Evolutionary conservation across 2,888 invertebrate genomes (phyloP).

Genomic region (Holacanthella duospinosa): DNA sequence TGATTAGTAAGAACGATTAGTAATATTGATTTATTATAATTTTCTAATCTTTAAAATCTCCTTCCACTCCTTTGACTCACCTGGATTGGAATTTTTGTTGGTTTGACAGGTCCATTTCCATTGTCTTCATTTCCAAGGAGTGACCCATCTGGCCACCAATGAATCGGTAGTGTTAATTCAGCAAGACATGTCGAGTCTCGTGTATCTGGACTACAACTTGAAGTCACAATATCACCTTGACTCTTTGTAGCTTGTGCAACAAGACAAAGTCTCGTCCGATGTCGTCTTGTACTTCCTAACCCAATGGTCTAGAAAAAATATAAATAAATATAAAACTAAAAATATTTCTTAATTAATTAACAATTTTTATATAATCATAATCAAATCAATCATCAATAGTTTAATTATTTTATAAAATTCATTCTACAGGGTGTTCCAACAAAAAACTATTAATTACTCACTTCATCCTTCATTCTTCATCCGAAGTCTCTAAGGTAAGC

Average conservation of each 20-base stretch:
- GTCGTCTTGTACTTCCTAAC: conserved; percentile 22
- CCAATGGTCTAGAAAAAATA: conserved; percentile 3
- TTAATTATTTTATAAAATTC: neutral
- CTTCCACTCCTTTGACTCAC: no score
- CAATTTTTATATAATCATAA: neutral
- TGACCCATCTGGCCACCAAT: conserved; percentile 77
- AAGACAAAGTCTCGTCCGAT: conserved; percentile 35
- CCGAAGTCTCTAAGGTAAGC: no score
- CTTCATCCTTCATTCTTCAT: no score
- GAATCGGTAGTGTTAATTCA: conserved; percentile 72
- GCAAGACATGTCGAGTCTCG: conserved; percentile 88
- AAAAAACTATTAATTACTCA: neutral
- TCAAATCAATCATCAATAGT: neutral
- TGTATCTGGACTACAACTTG: conserved; percentile 86
- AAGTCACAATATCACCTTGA: conserved; percentile 49
- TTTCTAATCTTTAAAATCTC: no score
- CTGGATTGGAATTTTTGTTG: conserved; percentile 37
- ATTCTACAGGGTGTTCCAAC: neutral
- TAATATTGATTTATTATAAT: no score
- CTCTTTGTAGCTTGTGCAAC: conserved; percentile 40
- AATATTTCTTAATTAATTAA: neutral
- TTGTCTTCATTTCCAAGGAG: conserved; percentile 45
- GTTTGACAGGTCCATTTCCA: conserved; percentile 41
- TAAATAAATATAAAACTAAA: conserved; percentile 3
- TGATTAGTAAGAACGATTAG: no score